Base-by-base conservation (phyloP, 2,797 vertebrate genomes). In the Acanthurus leucopareius region DNA sequence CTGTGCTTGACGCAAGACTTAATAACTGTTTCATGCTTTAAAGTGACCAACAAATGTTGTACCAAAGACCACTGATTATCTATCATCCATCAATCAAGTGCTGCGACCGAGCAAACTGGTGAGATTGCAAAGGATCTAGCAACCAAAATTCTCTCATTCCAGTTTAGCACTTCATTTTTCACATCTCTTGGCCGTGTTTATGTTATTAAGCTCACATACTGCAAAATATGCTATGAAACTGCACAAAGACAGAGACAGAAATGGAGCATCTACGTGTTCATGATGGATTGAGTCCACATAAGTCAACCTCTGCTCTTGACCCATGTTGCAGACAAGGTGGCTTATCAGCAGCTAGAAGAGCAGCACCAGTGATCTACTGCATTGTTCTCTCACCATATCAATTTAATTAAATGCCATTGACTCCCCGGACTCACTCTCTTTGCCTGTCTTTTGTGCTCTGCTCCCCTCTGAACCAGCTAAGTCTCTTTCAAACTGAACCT, bases 341-440 rank as follows among this genome's bases (percentile, higher is more conserved):
- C 68, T 86, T 86, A 90, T 92, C 86, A 87, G 63, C 75, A 74
- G 77, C 69, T 48, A 47, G 75, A 81, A 40, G 72, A 84, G 70
- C 59, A 44, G 77, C 75, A 70, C 42, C 16, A 16, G 56, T 87
- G 82, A 91, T 90, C 85, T 86, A 69, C 57, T 75, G 79, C 73
- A 83, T 90, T 88, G 83, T 86, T 84, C 70, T 48, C 57, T 75
- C 69, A 68, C 79, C 73, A 84, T 89, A 91, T 89, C 87, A 88
- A 57, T 89, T 87, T 89, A 93, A 94, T 94, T 87, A 93, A 88
- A 90, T 79, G 47, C 20, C 80, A 91, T 85, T 78, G 90, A 93
- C 91, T 89, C 62, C 74, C 82, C 28, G 20, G 58, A 47, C 72
- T 67, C 69, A 15, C 68, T 80, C 75, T 60, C 69, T 62, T 58